Conservation (phyloP, 2,797 vertebrate genomes). For the Uromys caudimaculatus region DNA sequence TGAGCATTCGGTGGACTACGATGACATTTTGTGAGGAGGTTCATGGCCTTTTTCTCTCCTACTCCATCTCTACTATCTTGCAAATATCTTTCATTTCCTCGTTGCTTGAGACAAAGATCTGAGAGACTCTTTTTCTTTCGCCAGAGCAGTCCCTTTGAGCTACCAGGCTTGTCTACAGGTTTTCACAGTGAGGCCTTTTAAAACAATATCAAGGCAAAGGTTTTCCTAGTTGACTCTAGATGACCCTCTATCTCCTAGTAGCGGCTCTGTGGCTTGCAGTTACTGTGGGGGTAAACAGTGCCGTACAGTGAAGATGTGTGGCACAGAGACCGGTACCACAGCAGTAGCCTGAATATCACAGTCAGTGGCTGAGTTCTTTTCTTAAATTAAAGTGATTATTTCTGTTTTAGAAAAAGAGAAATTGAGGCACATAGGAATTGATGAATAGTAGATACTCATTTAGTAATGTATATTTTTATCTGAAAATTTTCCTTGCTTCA, state of each 20-base stretch:
- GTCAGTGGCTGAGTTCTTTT: not conserved
- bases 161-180: not conserved
- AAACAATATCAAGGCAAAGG: not conserved
- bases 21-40: not conserved
- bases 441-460: not conserved
- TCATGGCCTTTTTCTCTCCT: not conserved
- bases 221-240: not conserved
- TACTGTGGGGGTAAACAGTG: not conserved
- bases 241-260: not conserved
- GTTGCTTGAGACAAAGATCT: not conserved
- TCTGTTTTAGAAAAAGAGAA: conserved; percentile 19
- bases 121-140: not conserved
- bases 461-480: not conserved
- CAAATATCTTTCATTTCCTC: not conserved
- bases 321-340: not conserved
- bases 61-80: not conserved
- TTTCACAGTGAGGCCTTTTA: not conserved
- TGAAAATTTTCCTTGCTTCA: conserved; percentile 36
- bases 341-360: not conserved
- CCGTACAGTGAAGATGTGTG: not conserved
- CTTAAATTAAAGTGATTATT: not conserved
- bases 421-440: not conserved
- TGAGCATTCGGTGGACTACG: not conserved
- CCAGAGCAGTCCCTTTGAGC: not conserved
- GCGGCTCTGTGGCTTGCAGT: not conserved